Evolutionary conservation across 2,888 invertebrate species (phyloP), one percentile per base, ranked within the genome.

Genomic region (Agrotis exclamationis): DNA sequence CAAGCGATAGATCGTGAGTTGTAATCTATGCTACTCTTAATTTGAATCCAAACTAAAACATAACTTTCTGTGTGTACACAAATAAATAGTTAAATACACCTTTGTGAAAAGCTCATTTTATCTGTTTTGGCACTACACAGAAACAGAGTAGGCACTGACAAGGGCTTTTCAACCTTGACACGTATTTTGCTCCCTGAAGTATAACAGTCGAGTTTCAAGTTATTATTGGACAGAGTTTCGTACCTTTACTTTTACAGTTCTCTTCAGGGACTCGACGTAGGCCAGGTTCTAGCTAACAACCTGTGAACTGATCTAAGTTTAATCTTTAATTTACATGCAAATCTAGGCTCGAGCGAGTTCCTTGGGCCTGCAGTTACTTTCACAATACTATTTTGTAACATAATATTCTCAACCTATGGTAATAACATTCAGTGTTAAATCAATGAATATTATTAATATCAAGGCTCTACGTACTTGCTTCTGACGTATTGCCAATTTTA

Each of bases 281-380:
- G 59, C 53, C 63, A 57, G 63, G 54, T 54, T 60, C 60, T 58
- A 63, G 53, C 63, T 50, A 68, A 83, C 60, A 76, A 79, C 57
- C 69, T 76, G 69, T 50, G 60, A 75, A 75, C 72, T 74, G 76
- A 79, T 79, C 73, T 74, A 81, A 81, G 53, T 81, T 83, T 79
- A 83, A 83, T 83, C 67, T 83, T 79, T 76, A 71, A 81, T 83
- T 75, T 81, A 57, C 65, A 83, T 83, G 81, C 60, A 76, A 81
- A 81, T 72, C 63, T 70, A 48, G 47, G 33, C 44, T 54, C 47
- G 24, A 67, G 58, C 54, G 20, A 59, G 67, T 54, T 70, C 70
- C 63, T 70, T 74, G 70, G 44, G 28, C 22, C 45, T 16, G 16
- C 58, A 28, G 28, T 22, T 48, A 58, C 45, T 56, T 24, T 24